Evolutionary conservation across 2,797 vertebrate species (phyloP).

Genomic region (Sebastiscus albofasciatus): DNA sequence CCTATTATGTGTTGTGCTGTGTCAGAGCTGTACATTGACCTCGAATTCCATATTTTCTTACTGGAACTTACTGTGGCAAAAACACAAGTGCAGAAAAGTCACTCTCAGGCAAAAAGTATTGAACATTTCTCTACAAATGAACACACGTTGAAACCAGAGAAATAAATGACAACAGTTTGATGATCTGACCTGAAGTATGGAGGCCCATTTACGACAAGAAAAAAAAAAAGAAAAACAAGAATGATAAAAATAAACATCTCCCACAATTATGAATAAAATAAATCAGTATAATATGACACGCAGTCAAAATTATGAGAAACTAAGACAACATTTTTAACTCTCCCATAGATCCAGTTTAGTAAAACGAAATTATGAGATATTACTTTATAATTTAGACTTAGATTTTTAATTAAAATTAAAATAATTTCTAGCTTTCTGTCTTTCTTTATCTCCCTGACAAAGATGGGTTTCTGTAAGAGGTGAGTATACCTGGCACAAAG

Average conservation of each 20-base stretch:
- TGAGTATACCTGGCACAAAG: neutral
- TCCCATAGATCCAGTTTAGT: neutral
- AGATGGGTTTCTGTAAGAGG: neutral
- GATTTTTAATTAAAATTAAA: no score
- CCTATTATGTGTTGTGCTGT: conserved; percentile 23
- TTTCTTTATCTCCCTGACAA: neutral
- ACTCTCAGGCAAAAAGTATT: neutral
- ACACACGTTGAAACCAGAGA: neutral
- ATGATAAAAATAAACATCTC: neutral
- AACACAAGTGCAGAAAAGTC: conserved; percentile 21
- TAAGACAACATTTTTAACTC: neutral
- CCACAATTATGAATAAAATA: neutral
- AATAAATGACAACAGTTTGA: neutral
- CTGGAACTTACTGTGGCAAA: conserved; percentile 21
- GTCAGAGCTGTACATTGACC: conserved; percentile 39
- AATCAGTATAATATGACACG: neutral
- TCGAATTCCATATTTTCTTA: conserved; percentile 11
- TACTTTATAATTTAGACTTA: neutral
- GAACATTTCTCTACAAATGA: neutral
- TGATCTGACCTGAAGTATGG: neutral
- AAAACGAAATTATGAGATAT: neutral
- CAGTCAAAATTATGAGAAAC: neutral
- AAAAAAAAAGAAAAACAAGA: neutral
- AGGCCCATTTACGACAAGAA: neutral
- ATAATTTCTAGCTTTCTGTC: neutral